Evolutionary conservation across 2,113 vertebrate genomes (phyloP), one percentile per base, ranked within the genome.

Genomic region (Okapia johnstoni): DNA sequence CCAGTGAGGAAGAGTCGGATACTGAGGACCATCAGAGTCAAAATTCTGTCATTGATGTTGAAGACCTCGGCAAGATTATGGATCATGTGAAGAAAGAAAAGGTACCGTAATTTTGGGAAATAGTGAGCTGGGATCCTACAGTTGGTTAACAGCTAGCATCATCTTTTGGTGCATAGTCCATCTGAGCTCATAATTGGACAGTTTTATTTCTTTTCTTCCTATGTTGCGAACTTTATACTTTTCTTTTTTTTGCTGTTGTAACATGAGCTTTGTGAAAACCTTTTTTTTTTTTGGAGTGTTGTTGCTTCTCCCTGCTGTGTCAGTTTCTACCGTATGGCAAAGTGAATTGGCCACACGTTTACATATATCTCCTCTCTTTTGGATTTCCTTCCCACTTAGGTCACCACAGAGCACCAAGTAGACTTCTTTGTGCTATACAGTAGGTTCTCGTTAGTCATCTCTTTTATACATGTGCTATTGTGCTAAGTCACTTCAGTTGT

Each of bases 21-120:
- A 15, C 16, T 2, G 97, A 98, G 2, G 98, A 98, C 40, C 98
- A 97, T 46, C 98, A 88, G 28, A 97, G 83, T 21, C 84, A 81
- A 0, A 97, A 94, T 25, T 97, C 98, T 3, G 98, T 99, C 19
- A 57, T 99, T 0, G 99, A 99, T 84, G 98, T 99, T 81, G 99
- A 99, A 97, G 99, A 99, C 98, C 99, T 99, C 1, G 99, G 99
- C 54, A 98, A 97, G 80, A 96, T 99, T n/a, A 98, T 99, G 99
- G 99, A 83, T 88, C 98, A 79, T 11, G 33, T 98, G 97, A 99
- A 98, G 98, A 99, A 99, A 98, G 98, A 98, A 63, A 99, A 99
- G 99, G 99, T 99, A 98, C 60, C 0, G 11, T 57, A 61, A 14
- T 26, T 36, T 46, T 14, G 80, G 93, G 43, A 60, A 43, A 60